phyloP scores from a whole-genome alignment of 2,113 vertebrate genomes.

The Xyrauchen texanus region DNA sequence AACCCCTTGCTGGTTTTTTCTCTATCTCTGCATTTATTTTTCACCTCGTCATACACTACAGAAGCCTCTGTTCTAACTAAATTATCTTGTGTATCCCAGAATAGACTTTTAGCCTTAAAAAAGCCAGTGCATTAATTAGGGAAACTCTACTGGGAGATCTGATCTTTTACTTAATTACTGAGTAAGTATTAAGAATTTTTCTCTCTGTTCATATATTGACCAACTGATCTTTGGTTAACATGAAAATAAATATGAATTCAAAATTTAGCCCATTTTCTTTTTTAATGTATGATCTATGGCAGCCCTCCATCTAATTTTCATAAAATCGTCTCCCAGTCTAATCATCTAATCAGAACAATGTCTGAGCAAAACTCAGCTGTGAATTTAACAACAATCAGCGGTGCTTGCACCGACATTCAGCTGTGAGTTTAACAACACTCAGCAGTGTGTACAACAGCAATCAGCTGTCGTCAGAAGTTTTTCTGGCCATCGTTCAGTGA shows the following conservation, averaged over 20 bases:
- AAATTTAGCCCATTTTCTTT: not conserved
- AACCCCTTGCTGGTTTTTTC: not conserved
- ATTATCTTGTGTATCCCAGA: slow-evolving; percentile 25
- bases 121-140: slow-evolving; percentile 35
- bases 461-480: no score
- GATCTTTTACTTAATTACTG: slow-evolving; percentile 33
- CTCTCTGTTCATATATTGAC: slow-evolving; percentile 20
- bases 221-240: no score
- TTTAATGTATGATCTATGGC: no score
- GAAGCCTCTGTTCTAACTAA: not conserved
- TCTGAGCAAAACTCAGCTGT: no score
- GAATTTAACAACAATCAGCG: no score
- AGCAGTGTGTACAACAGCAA: no score
- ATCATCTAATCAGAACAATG: no score
- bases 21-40: not conserved
- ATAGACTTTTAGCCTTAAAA: slow-evolving; percentile 35
- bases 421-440: no score
- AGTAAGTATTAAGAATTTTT: not conserved
- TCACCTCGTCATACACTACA: slow-evolving; percentile 35
- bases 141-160: slow-evolving; percentile 26
- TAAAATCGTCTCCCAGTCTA: no score
- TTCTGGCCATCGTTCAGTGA: no score
- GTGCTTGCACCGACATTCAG: no score
- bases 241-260: not conserved
- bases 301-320: no score